Base-by-base conservation (phyloP, 1,140 invertebrate genomes). In the Penaeus vannamei region DNA sequence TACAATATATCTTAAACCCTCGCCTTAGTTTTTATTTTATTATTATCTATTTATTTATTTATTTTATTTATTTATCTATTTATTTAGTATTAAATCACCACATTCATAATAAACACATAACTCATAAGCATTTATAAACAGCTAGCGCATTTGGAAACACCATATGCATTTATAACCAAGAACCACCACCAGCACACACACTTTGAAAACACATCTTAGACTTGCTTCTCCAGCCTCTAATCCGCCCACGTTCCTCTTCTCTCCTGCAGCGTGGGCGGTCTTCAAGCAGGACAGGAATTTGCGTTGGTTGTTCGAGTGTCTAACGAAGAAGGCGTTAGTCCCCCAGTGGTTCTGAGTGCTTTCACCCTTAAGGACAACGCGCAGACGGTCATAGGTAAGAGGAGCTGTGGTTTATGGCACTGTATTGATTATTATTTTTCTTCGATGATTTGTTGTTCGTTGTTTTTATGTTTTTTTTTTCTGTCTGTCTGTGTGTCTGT, bases 321-420 rank as follows among this genome's bases (percentile, higher is more conserved):
- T 22, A 89, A 89, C 82, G 72, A 84, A 36, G 82, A 89, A 46
- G 87, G 87, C 4, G 42, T 84, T 29, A 89, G 87, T 36, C 82
- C 87, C 20, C 87, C 87, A 0, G 72, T 79, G 22, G 81, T 89
- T 3, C 82, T 89, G 59, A 89, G 87, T 84, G 87, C 87, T 81
- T 89, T 89, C 72, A 89, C 87, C 20, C 87, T 89, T n/a, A 84
- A 64, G 62, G 87, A 89, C 69, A 82, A 87, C 62, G 80, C 86
- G 2, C 86, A 87, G 79, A 87, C 86, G 2, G 85, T 87, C 60
- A 87, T 87, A 53, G 85, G 85, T 87, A n/a, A 87, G 85, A 80
- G 26, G 12, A 32, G n/a, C 12, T 26, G n/a, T 36, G 26, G 12
- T 26, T 26, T 20, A 1, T n/a, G 12, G 4, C 0, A 42, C 0